Evolutionary conservation across 1,140 invertebrate genomes (phyloP).

Genomic region (Ephestia elutella): DNA sequence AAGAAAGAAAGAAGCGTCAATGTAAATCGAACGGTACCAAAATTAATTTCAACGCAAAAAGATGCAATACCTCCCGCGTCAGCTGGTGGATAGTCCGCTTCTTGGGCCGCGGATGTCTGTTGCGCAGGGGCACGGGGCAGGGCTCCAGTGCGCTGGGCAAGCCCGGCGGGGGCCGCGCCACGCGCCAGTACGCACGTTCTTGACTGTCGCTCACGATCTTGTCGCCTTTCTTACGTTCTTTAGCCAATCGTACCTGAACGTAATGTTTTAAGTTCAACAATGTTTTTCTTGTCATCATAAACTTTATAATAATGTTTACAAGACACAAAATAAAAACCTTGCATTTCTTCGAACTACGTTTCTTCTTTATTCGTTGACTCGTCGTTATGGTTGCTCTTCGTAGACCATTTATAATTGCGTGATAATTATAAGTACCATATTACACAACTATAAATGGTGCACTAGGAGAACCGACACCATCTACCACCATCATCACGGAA

Average conservation of each 20-base stretch:
- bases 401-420: neutral
- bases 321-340: no score
- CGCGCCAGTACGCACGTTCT: constrained; percentile 97
- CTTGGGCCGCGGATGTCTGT: constrained; percentile 79
- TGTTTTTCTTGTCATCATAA: no score
- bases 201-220: constrained; percentile 97
- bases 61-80: constrained; percentile 80
- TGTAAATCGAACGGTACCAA: no score
- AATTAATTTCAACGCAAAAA: no score
- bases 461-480: neutral
- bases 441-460: neutral
- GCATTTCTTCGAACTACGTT: no score
- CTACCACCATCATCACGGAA: no score
- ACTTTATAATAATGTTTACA: no score
- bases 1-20: no score
- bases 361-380: neutral
- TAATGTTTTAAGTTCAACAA: no score
- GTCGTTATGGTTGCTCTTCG: neutral
- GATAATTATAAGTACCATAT: neutral
- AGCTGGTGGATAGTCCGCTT: constrained; percentile 85
- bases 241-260: constrained; percentile 85
- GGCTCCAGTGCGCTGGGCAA: constrained; percentile 87
- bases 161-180: constrained; percentile 93
- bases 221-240: constrained; percentile 95
- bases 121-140: constrained; percentile 85